phyloP scores from a whole-genome alignment of 2,113 vertebrate species.

The Egretta garzetta region DNA sequence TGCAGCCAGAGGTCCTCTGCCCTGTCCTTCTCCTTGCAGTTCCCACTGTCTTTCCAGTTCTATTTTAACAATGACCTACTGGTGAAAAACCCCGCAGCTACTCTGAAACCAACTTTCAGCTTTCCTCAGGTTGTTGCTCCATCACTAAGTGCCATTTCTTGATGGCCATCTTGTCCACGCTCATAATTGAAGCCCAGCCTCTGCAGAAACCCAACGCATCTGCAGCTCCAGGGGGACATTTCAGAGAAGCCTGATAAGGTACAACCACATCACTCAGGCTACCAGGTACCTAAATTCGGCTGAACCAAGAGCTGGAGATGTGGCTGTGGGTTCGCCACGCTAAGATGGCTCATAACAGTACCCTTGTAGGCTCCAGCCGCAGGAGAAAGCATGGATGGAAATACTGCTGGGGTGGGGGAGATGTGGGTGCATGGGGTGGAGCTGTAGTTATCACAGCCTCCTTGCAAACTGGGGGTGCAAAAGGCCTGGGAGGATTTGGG shows the following conservation, averaged over 20 bases:
- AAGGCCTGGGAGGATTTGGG: background rate
- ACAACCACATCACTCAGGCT: too few relatives aligned
- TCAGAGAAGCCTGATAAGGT: background rate
- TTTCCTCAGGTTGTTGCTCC: background rate
- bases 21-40: background rate
- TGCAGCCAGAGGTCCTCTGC: background rate
- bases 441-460: background rate
- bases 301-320: background rate
- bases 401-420: background rate
- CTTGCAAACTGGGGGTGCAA: rapidly evolving
- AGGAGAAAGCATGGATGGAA: background rate
- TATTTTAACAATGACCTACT: background rate
- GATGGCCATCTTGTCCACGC: background rate
- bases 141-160: background rate
- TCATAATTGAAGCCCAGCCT: background rate
- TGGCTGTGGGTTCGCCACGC: rapidly evolving
- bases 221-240: background rate
- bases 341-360: background rate
- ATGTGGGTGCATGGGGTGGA: background rate
- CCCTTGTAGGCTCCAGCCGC: background rate
- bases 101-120: background rate
- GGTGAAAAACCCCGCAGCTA: background rate
- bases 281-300: background rate
- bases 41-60: background rate
- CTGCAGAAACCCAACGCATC: background rate